Conservation (phyloP, 2,888 invertebrate species). For the Atethmia centrago region DNA sequence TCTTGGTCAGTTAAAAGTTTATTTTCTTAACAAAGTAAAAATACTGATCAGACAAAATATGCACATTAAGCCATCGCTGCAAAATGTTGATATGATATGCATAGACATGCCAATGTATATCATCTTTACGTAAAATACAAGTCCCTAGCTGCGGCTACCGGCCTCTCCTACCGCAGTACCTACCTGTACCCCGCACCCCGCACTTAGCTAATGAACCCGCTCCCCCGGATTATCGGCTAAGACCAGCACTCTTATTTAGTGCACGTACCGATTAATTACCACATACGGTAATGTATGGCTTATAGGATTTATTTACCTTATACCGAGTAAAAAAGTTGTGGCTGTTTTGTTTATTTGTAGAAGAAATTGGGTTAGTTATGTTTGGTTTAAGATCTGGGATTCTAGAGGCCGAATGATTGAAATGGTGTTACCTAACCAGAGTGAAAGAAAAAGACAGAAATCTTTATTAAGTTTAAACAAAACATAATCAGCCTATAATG, state of each 20-base stretch:
- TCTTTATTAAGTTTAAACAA: no score
- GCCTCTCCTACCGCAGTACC: conserved; percentile 16
- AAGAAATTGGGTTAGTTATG: not conserved
- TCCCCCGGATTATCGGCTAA: conserved; percentile 40
- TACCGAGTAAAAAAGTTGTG: not conserved
- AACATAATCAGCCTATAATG: no score
- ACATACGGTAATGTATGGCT: conserved; percentile 13
- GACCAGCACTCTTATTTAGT: conserved; percentile 52
- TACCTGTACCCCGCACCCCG: conserved; percentile 15
- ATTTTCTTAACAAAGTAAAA: not conserved
- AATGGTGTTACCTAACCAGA: not conserved
- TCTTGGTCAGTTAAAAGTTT: not conserved
- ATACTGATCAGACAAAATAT: not conserved
- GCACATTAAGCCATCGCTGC: not conserved
- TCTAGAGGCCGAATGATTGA: not conserved
- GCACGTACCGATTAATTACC: conserved; percentile 46
- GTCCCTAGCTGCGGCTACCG: conserved; percentile 29
- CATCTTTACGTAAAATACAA: conserved; percentile 17
- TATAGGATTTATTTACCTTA: conserved; percentile 20
- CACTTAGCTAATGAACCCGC: conserved; percentile 67
- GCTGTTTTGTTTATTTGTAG: conserved; percentile 1
- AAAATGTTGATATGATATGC: no score
- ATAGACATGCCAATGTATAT: not conserved
- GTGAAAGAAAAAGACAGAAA: not conserved
- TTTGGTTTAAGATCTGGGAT: not conserved